Evolutionary conservation across 2,888 invertebrate genomes (phyloP).

Genomic region (Coelinius sp.): DNA sequence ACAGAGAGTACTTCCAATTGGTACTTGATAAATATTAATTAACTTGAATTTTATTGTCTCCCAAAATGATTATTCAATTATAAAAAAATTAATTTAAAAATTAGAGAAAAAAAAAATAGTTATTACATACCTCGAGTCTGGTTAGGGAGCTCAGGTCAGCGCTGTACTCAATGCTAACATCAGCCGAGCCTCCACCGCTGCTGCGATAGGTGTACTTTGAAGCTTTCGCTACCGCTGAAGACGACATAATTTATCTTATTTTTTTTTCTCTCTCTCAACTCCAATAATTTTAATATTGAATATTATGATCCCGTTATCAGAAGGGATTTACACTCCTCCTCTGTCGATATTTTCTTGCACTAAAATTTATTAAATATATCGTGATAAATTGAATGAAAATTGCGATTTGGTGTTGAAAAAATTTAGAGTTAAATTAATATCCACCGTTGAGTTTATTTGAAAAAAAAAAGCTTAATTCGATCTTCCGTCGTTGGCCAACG

Average conservation of each 20-base stretch:
- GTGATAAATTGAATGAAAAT: not conserved
- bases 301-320: conserved; percentile 30
- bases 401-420: not conserved
- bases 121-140: conserved; percentile 89
- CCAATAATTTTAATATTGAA: conserved; percentile 11
- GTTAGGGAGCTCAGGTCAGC: conserved; percentile 94
- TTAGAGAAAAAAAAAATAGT: conserved; percentile 15
- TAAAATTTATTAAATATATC: conserved; percentile 24
- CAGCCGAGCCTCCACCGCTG: conserved; percentile 81
- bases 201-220: conserved; percentile 95
- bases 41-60: not conserved
- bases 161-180: conserved; percentile 96
- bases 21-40: not conserved
- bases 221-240: conserved; percentile 84
- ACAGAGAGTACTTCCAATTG: not conserved
- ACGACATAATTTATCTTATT: conserved; percentile 75
- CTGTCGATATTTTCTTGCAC: conserved; percentile 45
- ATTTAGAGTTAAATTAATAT: not conserved
- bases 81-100: not conserved
- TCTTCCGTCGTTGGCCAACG: conserved; percentile 51
- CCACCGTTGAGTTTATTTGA: conserved; percentile 5
- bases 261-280: conserved; percentile 45
- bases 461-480: conserved; percentile 45
- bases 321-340: conserved; percentile 37
- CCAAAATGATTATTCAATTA: not conserved